Evolutionary conservation across 2,888 invertebrate species (phyloP).

Genomic region (Margaritifera margaritifera): DNA sequence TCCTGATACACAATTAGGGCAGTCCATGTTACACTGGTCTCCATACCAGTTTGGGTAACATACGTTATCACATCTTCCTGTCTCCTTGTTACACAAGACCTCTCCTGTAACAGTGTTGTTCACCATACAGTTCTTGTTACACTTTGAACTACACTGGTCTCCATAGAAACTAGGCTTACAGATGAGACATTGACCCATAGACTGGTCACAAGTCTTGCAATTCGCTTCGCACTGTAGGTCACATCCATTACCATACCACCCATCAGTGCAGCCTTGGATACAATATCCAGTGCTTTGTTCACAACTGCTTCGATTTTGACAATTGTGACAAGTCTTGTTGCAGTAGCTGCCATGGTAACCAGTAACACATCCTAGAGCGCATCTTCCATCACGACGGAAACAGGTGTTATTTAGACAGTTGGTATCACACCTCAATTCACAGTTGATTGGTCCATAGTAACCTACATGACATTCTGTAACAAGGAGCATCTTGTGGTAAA

Average conservation of each 20-base stretch:
- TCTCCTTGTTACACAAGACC: too few species aligned
- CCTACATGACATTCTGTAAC: too few species aligned
- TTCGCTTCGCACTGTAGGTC: background rate
- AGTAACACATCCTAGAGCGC: constrained; percentile 18
- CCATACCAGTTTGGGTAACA: too few species aligned
- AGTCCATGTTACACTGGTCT: too few species aligned
- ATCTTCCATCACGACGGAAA: constrained; percentile 22
- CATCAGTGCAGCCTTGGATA: background rate
- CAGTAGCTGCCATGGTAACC: constrained; percentile 28
- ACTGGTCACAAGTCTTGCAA: constrained; percentile 1
- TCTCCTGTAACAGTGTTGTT: too few species aligned
- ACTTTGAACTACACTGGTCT: too few species aligned
- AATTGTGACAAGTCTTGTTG: constrained; percentile 6
- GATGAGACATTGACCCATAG: background rate
- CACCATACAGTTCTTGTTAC: too few species aligned
- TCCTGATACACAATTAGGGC: too few species aligned
- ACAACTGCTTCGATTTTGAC: background rate
- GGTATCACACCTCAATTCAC: constrained; percentile 13
- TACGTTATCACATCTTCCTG: too few species aligned
- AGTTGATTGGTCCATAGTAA: constrained; percentile 6
- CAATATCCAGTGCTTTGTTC: background rate
- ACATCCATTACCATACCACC: constrained; percentile 1
- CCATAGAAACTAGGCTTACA: background rate
- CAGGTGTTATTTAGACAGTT: constrained; percentile 23
- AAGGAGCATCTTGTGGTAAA: too few species aligned